Percentiles rank a stretch among this genome's conserved stretches.
These are phyloP conservation scores for Neodiprion lecontei DNA, from an alignment of 1,140 invertebrate species.

Conservation along the genomic window DNA sequence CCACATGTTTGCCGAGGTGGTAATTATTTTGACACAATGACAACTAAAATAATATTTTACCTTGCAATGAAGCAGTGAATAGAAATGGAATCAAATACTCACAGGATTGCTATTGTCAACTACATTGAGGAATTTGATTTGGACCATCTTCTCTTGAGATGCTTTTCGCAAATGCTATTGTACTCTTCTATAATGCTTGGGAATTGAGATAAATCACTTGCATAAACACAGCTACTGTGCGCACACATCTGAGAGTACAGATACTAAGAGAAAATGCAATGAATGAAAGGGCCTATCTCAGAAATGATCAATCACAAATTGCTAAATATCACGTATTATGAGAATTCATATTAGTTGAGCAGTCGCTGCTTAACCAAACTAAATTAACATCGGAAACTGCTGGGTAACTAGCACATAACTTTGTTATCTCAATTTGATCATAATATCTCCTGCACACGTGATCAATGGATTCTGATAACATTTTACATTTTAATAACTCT, in stretches of 20 bases:
- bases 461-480: slow-evolving; percentile 34
- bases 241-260: neutral
- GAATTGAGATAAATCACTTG: neutral
- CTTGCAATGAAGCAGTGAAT: neutral
- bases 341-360: neutral
- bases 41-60: slow-evolving; percentile 5
- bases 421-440: slow-evolving; percentile 40
- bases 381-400: slow-evolving; percentile 32
- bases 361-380: neutral
- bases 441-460: slow-evolving; percentile 41
- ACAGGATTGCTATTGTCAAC: slow-evolving; percentile 46
- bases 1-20: neutral
- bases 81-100: slow-evolving; percentile 32
- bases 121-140: slow-evolving; percentile 48
- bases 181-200: neutral
- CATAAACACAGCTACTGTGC: neutral
- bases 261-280: neutral
- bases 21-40: neutral
- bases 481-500: slow-evolving; percentile 23
- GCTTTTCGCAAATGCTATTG: neutral
- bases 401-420: slow-evolving; percentile 42
- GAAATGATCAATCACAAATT: neutral
- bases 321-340: neutral
- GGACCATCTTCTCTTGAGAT: slow-evolving; percentile 40
- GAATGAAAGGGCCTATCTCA: neutral